A percentile compares a stretch with the other conserved stretches of the same genome.
Conservation (phyloP, 2,113 vertebrate species). For the Formicarius rufipectus region DNA sequence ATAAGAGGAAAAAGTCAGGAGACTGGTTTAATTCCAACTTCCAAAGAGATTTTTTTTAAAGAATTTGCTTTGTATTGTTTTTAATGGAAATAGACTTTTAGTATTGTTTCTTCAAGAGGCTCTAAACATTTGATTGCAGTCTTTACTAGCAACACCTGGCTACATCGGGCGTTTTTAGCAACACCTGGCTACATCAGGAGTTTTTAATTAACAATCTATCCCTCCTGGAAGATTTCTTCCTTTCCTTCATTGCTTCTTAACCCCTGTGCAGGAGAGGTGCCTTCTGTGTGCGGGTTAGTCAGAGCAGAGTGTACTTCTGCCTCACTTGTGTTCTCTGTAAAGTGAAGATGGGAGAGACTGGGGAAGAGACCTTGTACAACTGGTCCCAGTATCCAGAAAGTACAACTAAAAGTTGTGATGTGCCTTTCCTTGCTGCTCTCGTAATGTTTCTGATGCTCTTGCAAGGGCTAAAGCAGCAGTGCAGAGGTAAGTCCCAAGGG, state of each 20-base stretch:
- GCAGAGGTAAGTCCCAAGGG: not conserved
- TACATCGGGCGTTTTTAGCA: not conserved
- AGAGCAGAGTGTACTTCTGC: not conserved
- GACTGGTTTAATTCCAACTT: not conserved
- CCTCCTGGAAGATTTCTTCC: not conserved
- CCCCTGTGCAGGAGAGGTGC: accelerated
- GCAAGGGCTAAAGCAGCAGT: not conserved
- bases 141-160: not conserved
- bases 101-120: not conserved
- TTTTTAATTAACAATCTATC: not conserved
- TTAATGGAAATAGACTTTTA: not conserved
- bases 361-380: accelerated
- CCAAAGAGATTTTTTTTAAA: not conserved
- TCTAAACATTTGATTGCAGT: not conserved
- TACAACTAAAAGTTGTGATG: accelerated
- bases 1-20: not conserved
- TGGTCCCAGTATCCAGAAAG: not conserved
- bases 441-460: accelerated
- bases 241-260: not conserved
- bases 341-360: not conserved
- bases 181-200: not conserved
- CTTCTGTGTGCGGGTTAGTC: accelerated
- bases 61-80: not conserved
- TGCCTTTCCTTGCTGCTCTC: accelerated
- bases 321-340: accelerated